Percentiles rank a stretch among this genome's conserved stretches.
Conservation (phyloP, 2,797 vertebrate genomes). For the Galaxias olidus region DNA sequence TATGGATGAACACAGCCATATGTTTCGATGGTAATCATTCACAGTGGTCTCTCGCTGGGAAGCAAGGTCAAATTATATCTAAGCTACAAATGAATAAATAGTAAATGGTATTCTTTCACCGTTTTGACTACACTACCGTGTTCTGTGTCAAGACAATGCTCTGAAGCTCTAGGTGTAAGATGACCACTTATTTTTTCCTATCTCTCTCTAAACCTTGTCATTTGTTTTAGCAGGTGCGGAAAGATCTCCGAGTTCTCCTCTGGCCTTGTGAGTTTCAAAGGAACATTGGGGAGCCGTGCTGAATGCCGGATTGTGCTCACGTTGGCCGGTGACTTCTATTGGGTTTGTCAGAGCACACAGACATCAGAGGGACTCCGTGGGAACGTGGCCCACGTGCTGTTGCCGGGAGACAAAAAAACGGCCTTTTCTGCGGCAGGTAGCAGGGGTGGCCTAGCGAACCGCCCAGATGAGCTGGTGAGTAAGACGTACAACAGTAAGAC, state of each 20-base stretch:
- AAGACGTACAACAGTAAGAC: constrained; percentile 3
- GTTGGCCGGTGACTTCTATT: constrained; percentile 44
- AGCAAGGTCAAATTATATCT: constrained; percentile 22
- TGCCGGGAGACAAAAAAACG: constrained; percentile 35
- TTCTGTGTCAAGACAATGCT: constrained; percentile 10
- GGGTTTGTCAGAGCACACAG: constrained; percentile 43
- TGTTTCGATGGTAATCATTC: constrained; percentile 48
- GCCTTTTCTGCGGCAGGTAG: constrained; percentile 47
- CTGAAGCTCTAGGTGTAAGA: not conserved
- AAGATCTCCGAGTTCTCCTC: constrained; percentile 27
- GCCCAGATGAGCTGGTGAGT: constrained; percentile 11
- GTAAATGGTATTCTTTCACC: not conserved
- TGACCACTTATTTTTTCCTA: not conserved
- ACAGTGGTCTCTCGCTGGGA: constrained; percentile 17
- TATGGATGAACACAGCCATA: constrained; percentile 53
- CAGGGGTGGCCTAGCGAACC: constrained; percentile 13
- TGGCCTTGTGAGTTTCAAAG: constrained; percentile 30
- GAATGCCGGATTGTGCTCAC: constrained; percentile 36
- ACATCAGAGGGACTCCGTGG: constrained; percentile 18
- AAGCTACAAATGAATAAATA: constrained; percentile 32
- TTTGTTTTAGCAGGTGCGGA: constrained; percentile 49
- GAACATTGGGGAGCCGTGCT: not conserved
- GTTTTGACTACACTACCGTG: constrained; percentile 17
- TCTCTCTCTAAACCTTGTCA: constrained; percentile 16
- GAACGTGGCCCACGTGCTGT: constrained; percentile 34